phyloP scores from a whole-genome alignment of 30 jellyfish, hydroid and myxozoan genomes.

The Cassiopea andromeda region DNA sequence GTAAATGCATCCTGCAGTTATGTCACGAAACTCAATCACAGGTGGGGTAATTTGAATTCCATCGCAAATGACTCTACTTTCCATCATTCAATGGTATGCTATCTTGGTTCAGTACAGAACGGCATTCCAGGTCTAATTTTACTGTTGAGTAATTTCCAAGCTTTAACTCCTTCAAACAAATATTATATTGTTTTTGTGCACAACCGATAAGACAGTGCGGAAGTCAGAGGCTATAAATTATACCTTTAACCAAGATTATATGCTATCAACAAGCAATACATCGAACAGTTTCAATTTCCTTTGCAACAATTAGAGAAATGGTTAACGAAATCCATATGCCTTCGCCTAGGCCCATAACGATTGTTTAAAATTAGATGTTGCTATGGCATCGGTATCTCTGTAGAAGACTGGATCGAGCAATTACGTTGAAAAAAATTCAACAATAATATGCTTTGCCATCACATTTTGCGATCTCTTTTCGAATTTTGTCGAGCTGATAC shows the following conservation, averaged over 20 bases:
- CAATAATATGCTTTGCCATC: too few relatives aligned
- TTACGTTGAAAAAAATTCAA: too few relatives aligned
- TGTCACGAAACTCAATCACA: slow-evolving; percentile 87
- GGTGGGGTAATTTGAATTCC: slow-evolving; percentile 83
- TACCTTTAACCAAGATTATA: too few relatives aligned
- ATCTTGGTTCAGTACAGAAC: neutral
- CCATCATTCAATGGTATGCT: neutral
- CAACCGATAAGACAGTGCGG: too few relatives aligned
- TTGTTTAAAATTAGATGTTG: neutral
- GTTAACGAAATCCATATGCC: neutral
- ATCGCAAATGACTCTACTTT: neutral
- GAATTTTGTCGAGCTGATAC: too few relatives aligned
- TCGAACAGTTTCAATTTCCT: neutral
- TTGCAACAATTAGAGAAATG: neutral
- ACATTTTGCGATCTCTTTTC: too few relatives aligned
- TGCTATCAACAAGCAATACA: neutral
- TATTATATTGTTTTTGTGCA: too few relatives aligned
- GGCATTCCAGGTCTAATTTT: neutral
- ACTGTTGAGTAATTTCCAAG: too few relatives aligned
- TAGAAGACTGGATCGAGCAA: too few relatives aligned
- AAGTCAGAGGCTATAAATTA: too few relatives aligned
- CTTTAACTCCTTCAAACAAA: too few relatives aligned
- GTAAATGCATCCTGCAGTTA: slow-evolving; percentile 73
- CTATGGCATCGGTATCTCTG: neutral
- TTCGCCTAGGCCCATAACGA: neutral